Conservation (phyloP, 2,888 invertebrate species). For the Alloplasta piceator region DNA sequence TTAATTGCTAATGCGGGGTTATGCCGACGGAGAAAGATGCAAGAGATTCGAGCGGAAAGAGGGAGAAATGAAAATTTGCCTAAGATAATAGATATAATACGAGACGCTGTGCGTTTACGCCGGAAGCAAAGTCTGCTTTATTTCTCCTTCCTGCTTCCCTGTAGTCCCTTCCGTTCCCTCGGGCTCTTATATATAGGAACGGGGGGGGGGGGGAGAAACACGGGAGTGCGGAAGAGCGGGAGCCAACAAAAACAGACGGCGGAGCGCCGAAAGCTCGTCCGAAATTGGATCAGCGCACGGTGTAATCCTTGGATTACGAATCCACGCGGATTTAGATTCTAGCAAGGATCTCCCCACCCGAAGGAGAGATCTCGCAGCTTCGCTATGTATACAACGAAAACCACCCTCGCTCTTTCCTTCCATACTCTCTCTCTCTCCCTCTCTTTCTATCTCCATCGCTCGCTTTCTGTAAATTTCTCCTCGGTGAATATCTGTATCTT, state of each 20-base stretch:
- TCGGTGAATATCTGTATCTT: conserved; percentile 55
- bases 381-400: conserved; percentile 40
- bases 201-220: conserved; percentile 47
- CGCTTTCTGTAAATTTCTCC: conserved; percentile 29
- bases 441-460: conserved; percentile 26
- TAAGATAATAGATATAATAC: conserved; percentile 23
- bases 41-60: not conserved
- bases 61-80: conserved; percentile 15
- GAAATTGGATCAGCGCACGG: conserved; percentile 68
- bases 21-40: not conserved
- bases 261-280: conserved; percentile 60
- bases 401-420: conserved; percentile 60
- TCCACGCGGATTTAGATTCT: conserved; percentile 66
- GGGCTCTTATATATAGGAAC: conserved; percentile 37
- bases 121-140: conserved; percentile 30
- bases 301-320: conserved; percentile 70
- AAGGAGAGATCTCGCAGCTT: conserved; percentile 40
- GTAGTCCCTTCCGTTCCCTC: conserved; percentile 32
- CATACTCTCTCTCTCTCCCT: conserved; percentile 22
- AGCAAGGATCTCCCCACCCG: conserved; percentile 54
- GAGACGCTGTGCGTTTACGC: conserved; percentile 15
- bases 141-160: conserved; percentile 19
- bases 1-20: not conserved
- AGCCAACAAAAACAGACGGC: conserved; percentile 63
- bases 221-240: no score